Percentiles rank a stretch among this genome's conserved stretches.
Evolutionary conservation across 2,888 invertebrate species (phyloP).

Genomic region (Pinctada fucata): DNA sequence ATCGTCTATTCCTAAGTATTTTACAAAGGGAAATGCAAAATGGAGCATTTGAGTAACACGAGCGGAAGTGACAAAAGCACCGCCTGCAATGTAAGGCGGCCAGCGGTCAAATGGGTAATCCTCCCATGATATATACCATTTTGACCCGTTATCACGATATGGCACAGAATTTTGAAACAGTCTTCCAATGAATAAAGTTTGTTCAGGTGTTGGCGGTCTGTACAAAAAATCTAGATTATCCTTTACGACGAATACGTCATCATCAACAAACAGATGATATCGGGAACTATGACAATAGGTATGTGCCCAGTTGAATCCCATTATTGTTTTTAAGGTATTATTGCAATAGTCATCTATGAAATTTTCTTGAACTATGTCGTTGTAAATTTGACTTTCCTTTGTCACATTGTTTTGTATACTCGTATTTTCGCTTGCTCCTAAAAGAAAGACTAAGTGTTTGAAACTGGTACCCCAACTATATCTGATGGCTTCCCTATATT

Average conservation of each 20-base stretch:
- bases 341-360: not conserved
- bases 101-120: conserved; percentile 35
- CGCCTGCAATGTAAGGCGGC: conserved; percentile 39
- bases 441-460: not conserved
- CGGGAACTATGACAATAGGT: not conserved
- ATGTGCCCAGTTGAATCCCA: not conserved
- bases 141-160: conserved; percentile 27
- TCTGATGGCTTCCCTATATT: not conserved
- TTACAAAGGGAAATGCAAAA: conserved; percentile 32
- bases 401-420: not conserved
- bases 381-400: not conserved
- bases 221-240: not conserved
- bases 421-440: not conserved
- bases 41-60: conserved; percentile 20
- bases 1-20: conserved; percentile 35
- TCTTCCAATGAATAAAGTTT: not conserved
- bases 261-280: not conserved
- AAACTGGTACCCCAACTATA: not conserved
- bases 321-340: not conserved
- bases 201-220: not conserved
- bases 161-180: conserved; percentile 19
- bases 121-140: conserved; percentile 35
- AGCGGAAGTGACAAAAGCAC: conserved; percentile 30
- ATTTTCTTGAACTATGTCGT: conserved; percentile 1
- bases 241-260: not conserved